These are phyloP conservation scores for Nyctalus aviator DNA, from an alignment of 2,797 vertebrate genomes.

Conservation along the genomic window DNA sequence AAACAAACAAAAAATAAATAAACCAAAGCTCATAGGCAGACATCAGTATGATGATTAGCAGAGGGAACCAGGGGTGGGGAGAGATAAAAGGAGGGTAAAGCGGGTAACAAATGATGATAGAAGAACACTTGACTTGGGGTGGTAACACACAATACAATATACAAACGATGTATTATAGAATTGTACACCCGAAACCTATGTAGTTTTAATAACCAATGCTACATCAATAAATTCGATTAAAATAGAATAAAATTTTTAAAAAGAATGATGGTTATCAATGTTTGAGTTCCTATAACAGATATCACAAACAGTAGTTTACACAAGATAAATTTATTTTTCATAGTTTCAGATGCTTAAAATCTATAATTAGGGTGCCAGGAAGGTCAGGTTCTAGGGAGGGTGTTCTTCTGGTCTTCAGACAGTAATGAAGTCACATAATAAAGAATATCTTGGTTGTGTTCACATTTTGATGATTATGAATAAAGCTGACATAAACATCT, in stretches of 20 bases:
- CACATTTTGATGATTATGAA: not conserved
- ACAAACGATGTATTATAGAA: not conserved
- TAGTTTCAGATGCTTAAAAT: not conserved
- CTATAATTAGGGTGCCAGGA: not conserved
- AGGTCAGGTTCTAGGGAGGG: not conserved
- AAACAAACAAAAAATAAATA: not conserved
- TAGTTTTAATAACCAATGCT: not conserved
- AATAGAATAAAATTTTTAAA: not conserved
- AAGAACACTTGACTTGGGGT: not conserved
- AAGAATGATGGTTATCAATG: not conserved
- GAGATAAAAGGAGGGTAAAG: not conserved
- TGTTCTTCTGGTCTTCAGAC: not conserved
- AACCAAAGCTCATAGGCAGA: not conserved
- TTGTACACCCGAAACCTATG: not conserved
- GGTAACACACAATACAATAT: not conserved
- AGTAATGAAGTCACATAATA: not conserved
- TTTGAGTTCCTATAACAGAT: not conserved
- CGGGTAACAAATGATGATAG: not conserved
- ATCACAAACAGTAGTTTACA: not conserved
- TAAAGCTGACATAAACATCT: not conserved
- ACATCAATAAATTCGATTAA: not conserved
- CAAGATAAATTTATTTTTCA: not conserved
- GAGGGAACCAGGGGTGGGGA: not conserved
- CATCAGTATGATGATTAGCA: not conserved
- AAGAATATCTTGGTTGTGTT: not conserved